These are phyloP conservation scores for Grantiella picta DNA, from an alignment of 2,113 vertebrate species.

Conservation along the genomic window DNA sequence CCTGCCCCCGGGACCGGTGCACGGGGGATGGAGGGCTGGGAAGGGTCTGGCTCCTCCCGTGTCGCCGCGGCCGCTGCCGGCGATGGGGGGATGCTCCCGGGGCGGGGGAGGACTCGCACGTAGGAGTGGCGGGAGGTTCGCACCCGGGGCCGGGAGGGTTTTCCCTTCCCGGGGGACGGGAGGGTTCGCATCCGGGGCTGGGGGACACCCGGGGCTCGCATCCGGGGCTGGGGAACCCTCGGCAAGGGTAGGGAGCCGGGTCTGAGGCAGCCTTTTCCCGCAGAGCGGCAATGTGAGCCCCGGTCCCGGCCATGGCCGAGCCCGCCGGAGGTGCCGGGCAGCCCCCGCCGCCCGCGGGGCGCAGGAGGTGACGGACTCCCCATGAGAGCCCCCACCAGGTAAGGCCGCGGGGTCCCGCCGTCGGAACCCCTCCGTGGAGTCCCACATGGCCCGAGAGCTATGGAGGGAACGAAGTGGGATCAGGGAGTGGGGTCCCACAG, in stretches of 20 bases:
- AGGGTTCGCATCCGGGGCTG: not conserved
- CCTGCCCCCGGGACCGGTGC: not conserved
- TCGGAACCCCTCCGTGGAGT: not conserved
- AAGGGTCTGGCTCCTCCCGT: not conserved
- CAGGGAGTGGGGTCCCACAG: not conserved
- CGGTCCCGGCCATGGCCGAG: not conserved
- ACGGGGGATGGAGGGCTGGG: not conserved
- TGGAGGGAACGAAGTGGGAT: not conserved
- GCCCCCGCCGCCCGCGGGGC: not conserved
- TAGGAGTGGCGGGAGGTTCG: not conserved
- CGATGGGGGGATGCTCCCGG: not conserved
- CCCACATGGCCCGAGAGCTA: fast-evolving
- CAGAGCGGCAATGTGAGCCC: not conserved
- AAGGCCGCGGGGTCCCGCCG: not conserved
- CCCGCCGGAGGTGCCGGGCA: not conserved
- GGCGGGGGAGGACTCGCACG: not conserved
- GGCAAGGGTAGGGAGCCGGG: not conserved
- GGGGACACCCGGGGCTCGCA: not conserved
- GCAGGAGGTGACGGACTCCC: not conserved
- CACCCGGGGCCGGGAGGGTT: not conserved
- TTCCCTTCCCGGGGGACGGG: not conserved
- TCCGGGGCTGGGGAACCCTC: not conserved
- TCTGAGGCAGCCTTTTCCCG: not conserved
- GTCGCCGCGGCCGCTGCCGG: not conserved
- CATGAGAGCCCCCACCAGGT: not conserved